Base-by-base conservation (phyloP, 2,888 invertebrate genomes). In the Apotomis capreana region DNA sequence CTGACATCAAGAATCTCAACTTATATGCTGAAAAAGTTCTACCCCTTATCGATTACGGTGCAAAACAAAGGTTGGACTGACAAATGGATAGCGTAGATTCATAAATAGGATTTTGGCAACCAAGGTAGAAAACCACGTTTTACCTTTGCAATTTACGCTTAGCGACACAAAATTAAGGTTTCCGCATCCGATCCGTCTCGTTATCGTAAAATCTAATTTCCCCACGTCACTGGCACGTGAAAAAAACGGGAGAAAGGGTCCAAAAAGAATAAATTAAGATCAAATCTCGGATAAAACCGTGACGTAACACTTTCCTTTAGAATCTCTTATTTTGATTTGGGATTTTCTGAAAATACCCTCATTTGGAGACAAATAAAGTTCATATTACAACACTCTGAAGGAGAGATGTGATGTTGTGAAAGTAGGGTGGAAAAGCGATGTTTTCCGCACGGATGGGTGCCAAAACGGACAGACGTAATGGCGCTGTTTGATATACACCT, bases 181-280 rank as follows among this genome's bases (percentile, higher is more conserved):
- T 55, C 55, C 64, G 55, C 64, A 64, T 44, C 44, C 64, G 64
- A 64, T 55, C 63, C 63, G 40, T 64, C 63, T 54, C 55, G 55
- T 64, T 64, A 64, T 64, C 64, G 44, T 37, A 9, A 46, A 58
- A 67, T 58, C 57, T 49, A 49, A 65, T 65, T 65, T 59, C 68
- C 52, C 36, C 15, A 37, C 46, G 51, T 46, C 46, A 46, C 55
- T 13, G 59, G 15, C 59, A 58, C 51, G 59, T 15, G 55, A 61
- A 60, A 68, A 68, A 67, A 60, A 54, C 44, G 64, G 54, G 44
- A 63, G 59, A 60, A 68, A 68, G 54, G 60, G 44, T 49, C 6
- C 54, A 52, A 68, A 68, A 54, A 61, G 44, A 68, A 68, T 61
- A 68, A 60, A 68, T 61, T 68, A 61, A 68, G 68, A 68, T 68